Conservation (phyloP, 2,888 invertebrate species). For the Cheiracanthium punctorium region DNA sequence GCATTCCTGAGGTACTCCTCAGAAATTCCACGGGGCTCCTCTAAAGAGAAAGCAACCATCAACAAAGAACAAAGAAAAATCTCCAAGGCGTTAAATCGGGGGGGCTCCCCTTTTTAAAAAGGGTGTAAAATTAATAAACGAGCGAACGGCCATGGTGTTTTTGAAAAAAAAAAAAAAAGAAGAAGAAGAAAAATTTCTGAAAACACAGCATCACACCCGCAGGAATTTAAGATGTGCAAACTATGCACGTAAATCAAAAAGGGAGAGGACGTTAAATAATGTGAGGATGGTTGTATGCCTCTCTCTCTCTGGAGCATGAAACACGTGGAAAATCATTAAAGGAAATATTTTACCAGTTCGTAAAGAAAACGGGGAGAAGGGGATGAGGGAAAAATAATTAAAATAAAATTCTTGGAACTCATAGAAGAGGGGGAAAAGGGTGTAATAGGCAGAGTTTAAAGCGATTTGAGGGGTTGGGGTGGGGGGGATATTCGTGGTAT, state of each 20-base stretch:
- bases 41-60: conserved; percentile 30
- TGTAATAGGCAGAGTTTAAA: not conserved
- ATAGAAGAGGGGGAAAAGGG: not conserved
- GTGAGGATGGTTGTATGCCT: conserved; percentile 20
- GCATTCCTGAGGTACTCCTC: conserved; percentile 53
- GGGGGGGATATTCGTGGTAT: no score
- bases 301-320: conserved; percentile 40
- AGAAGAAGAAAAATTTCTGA: no score
- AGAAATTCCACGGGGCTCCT: conserved; percentile 23
- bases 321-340: conserved; percentile 52
- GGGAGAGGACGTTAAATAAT: conserved; percentile 56
- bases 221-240: conserved; percentile 65
- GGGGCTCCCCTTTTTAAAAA: conserved; percentile 66
- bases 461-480: no score
- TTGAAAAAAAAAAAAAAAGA: no score
- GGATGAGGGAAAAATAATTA: not conserved
- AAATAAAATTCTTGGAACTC: not conserved
- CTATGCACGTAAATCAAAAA: conserved; percentile 61
- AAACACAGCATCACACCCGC: not conserved
- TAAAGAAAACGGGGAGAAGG: not conserved
- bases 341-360: conserved; percentile 50
- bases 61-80: conserved; percentile 61
- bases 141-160: conserved; percentile 14
- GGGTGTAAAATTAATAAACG: conserved; percentile 65
- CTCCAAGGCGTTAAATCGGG: conserved; percentile 46